phyloP scores from a whole-genome alignment of 2,797 vertebrate genomes.

The Valencia hispanica region DNA sequence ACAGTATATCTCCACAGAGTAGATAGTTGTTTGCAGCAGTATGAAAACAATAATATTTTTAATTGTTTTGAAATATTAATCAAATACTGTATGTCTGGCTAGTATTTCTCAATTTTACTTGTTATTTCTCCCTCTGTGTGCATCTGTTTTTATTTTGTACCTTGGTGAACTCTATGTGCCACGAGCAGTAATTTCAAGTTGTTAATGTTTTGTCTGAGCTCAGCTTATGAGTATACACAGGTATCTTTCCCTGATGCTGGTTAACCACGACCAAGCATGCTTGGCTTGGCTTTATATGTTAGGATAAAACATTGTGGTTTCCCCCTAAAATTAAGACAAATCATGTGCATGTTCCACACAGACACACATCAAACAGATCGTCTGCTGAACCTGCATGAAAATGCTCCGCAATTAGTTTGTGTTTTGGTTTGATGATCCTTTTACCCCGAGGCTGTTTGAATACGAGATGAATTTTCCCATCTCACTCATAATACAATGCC shows the following conservation, averaged over 20 bases:
- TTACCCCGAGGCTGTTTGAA: slow-evolving; percentile 50
- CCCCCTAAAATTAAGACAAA: slow-evolving; percentile 53
- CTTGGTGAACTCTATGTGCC: slow-evolving; percentile 8
- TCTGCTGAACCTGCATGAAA: slow-evolving; percentile 61
- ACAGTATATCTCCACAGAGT: neutral
- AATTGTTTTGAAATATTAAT: neutral
- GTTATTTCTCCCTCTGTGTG: neutral
- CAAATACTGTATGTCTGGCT: neutral
- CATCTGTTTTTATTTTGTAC: neutral
- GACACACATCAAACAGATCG: slow-evolving; percentile 56
- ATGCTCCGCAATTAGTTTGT: slow-evolving; percentile 77
- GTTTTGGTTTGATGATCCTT: slow-evolving; percentile 72
- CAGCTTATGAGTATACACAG: slow-evolving; percentile 33
- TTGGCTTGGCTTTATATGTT: slow-evolving; percentile 49
- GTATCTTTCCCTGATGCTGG: slow-evolving; percentile 57
- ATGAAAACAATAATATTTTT: neutral
- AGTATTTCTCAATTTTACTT: neutral
- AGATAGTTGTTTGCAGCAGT: neutral
- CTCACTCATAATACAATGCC: slow-evolving; percentile 58
- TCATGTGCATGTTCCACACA: slow-evolving; percentile 23
- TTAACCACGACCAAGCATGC: slow-evolving; percentile 65
- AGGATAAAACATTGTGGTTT: slow-evolving; percentile 79
- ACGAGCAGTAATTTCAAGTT: neutral
- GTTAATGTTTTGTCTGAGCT: slow-evolving; percentile 8
- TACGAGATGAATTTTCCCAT: slow-evolving; percentile 65